Conservation (phyloP, 2,797 vertebrate genomes). For the Erpetoichthys calabaricus region DNA sequence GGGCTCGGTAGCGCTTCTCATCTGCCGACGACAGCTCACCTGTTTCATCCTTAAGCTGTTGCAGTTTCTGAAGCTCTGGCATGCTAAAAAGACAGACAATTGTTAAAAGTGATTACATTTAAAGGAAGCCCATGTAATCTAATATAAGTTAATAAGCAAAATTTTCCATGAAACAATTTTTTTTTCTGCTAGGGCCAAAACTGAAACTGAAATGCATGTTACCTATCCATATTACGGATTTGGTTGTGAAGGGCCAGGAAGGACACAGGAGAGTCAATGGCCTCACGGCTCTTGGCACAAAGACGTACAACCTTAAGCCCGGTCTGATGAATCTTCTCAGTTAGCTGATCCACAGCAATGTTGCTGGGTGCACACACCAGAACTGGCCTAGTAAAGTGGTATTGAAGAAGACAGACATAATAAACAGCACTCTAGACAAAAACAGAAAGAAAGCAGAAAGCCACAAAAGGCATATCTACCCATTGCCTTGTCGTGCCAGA, state of each 20-base stretch:
- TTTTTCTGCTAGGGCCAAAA: no score
- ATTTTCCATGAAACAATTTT: not conserved
- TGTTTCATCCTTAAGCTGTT: slow-evolving; percentile 95
- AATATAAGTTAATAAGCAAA: not conserved
- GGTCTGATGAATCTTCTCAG: slow-evolving; percentile 94
- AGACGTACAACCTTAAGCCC: slow-evolving; percentile 91
- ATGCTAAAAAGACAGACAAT: slow-evolving; percentile 47
- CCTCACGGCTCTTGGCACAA: slow-evolving; percentile 91
- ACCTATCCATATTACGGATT: slow-evolving; percentile 99
- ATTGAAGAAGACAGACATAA: not conserved
- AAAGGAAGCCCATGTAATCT: no score
- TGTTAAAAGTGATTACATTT: not conserved
- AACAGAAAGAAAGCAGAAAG: slow-evolving; percentile 13
- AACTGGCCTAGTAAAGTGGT: slow-evolving; percentile 59
- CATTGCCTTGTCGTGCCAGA: slow-evolving; percentile 89
- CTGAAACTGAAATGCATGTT: slow-evolving; percentile 1
- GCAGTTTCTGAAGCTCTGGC: slow-evolving; percentile 96
- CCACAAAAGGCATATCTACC: slow-evolving; percentile 44
- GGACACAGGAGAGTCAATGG: slow-evolving; percentile 92
- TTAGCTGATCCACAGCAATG: slow-evolving; percentile 93
- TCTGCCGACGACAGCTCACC: slow-evolving; percentile 92
- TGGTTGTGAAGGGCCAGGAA: slow-evolving; percentile 95
- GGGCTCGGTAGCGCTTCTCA: slow-evolving; percentile 87
- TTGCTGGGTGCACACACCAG: slow-evolving; percentile 95
- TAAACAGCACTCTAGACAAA: slow-evolving; percentile 2